phyloP scores from a whole-genome alignment of 2,797 vertebrate species.

The Hoplostethus mediterraneus region DNA sequence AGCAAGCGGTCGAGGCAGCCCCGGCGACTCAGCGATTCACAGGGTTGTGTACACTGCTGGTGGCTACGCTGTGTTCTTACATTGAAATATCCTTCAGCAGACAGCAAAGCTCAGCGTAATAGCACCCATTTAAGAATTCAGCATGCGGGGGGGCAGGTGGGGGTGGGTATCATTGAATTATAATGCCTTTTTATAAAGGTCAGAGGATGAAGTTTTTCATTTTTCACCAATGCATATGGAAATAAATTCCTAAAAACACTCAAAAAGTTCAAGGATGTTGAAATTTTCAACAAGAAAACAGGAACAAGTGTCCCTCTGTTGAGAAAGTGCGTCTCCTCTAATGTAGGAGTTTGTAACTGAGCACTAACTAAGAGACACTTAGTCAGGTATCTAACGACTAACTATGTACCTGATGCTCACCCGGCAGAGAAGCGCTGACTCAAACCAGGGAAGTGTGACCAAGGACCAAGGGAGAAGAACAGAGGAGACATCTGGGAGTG shows the following conservation, averaged over 20 bases:
- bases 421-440: conserved; percentile 54
- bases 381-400: conserved; percentile 12
- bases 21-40: conserved; percentile 53
- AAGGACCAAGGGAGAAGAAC: conserved; percentile 33
- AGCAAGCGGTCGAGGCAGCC: conserved; percentile 52
- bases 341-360: conserved; percentile 21
- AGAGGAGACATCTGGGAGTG: neutral
- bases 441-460: conserved; percentile 50
- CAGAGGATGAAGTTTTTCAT: neutral
- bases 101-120: conserved; percentile 50
- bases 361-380: conserved; percentile 9
- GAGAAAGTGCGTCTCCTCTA: conserved; percentile 30
- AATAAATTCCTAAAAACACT: neutral
- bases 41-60: conserved; percentile 52
- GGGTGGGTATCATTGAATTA: neutral
- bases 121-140: conserved; percentile 24
- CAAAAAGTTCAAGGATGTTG: neutral
- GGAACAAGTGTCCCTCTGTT: conserved; percentile 1
- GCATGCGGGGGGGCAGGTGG: conserved; percentile 6
- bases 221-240: conserved; percentile 11
- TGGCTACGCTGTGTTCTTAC: conserved; percentile 43
- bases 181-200: conserved; percentile 28
- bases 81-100: conserved; percentile 61
- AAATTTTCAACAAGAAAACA: neutral
- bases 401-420: conserved; percentile 18